Evolutionary conservation across 2,888 invertebrate species (phyloP), one percentile per base, ranked within the genome.

Genomic region (Tanypteryx hageni): DNA sequence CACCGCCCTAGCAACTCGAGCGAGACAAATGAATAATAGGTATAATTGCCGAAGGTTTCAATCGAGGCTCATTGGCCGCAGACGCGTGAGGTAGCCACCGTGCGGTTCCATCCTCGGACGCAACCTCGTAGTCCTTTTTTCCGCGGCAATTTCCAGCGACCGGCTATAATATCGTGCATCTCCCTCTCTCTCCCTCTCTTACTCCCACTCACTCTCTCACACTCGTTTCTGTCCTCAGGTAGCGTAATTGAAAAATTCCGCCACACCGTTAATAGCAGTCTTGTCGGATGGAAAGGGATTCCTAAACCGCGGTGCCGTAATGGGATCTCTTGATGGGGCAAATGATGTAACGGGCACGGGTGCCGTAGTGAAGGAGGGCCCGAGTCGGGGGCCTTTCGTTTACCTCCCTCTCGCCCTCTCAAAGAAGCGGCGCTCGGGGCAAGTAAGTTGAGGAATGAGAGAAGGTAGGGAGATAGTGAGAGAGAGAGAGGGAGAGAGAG

Each of bases 121-220:
- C 76, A 27, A 22, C 76, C 76, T 27, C 27, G 76, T 9, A 27
- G 13, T 27, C 22, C 13, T 44, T 76, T 27, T 13, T 27, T 10
- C 27, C 14, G 76, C 44, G 27, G 76, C 27, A 68, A 68, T 68
- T n/a, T 68, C 18, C 68, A 22, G n/a, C 9, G n/a, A 22, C 9
- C 18, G 76, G 76, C 22, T 10, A 44, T n/a, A 44, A 44, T 1
- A 44, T 44, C 44, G 44, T 44, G 44, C 44, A 44, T 44, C 44
- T 44, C 44, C 5, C 44, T 44, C 44, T 44, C 44, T 13, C 13
- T 76, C 76, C 76, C 76, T 13, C 76, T n/a, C 68, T 68, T n/a
- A 68, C 68, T n/a, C 68, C 68, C 68, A 68, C 68, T 68, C 68
- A n/a, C n/a, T n/a, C n/a, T n/a, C n/a, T n/a, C n/a, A 44, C 44